These are phyloP conservation scores for Nannobrachium achirus DNA, from an alignment of 2,113 vertebrate genomes.

Conservation along the genomic window DNA sequence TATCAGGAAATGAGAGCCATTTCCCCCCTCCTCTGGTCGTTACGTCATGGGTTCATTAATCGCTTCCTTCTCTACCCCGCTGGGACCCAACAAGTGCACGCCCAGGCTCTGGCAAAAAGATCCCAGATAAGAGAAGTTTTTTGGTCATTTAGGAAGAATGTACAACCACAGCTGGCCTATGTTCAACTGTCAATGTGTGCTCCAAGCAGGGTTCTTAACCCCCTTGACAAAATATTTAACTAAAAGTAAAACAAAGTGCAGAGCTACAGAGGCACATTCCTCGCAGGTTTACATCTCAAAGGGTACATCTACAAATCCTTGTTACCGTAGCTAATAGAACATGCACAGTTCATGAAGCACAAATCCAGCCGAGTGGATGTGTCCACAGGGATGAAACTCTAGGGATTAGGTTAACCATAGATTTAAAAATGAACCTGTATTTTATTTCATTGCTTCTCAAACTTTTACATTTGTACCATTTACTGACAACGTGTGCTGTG, in stretches of 20 bases:
- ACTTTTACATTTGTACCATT: not conserved
- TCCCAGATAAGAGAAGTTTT: conserved; percentile 66
- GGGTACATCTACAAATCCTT: conserved; percentile 20
- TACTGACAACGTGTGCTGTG: too few species aligned
- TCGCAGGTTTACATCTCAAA: conserved; percentile 15
- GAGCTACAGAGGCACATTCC: conserved; percentile 28
- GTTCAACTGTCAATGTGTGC: conserved; percentile 54
- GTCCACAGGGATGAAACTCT: conserved; percentile 1
- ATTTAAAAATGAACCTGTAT: not conserved
- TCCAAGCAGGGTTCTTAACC: conserved; percentile 44
- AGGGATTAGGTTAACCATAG: conserved; percentile 2
- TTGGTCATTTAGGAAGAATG: conserved; percentile 72
- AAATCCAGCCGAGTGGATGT: conserved; percentile 17
- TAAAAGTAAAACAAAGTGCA: conserved; percentile 22
- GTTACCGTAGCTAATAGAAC: conserved; percentile 8
- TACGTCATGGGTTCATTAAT: conserved; percentile 72
- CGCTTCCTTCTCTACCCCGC: conserved; percentile 71
- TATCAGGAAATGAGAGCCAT: conserved; percentile 66
- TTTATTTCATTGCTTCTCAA: not conserved
- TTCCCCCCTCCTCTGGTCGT: conserved; percentile 53
- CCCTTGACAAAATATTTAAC: conserved; percentile 65
- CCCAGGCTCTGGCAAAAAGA: conserved; percentile 48
- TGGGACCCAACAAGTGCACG: conserved; percentile 34
- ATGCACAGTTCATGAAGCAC: conserved; percentile 39
- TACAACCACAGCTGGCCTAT: conserved; percentile 56